Evolutionary conservation across 1,140 invertebrate genomes (phyloP), one percentile per base, ranked within the genome.

Genomic region (Rhyacophila brunnea): DNA sequence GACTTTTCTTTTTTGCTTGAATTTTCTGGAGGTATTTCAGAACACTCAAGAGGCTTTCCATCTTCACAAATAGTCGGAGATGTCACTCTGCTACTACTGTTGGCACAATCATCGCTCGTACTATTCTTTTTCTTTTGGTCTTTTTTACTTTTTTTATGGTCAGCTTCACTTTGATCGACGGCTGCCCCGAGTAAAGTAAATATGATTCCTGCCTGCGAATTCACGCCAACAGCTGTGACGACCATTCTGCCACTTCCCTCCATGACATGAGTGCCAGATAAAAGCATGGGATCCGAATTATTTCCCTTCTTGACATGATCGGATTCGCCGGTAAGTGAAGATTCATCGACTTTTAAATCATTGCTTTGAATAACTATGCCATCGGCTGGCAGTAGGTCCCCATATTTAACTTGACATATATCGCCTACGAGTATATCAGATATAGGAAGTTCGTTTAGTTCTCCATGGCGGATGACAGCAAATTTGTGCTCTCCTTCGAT

Each of bases 151-250:
- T 53, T 58, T 36, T 64, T 57, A 67, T 53, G 72, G 77, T 73
- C 18, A 80, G 81, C 49, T 13, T 61, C 48, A 7, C 42, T 34
- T n/a, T 43, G 32, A 7, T 82, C 88, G 1, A 23, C 14, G 9
- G 64, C 48, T 28, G 60, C 64, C 5, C 64, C 64, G 7, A 91
- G 78, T 0, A 91, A 75, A 18, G 87, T 87, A 71, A 91, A 91
- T 57, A 92, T 92, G 58, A 91, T 91, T 61, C 90, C 90, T 40
- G 89, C 87, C 69, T 92, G 89, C 18, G 89, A 91, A 69, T 90
- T 90, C 50, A 90, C 79, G 57, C 89, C 89, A n/a, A 91, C 90
- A 32, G 89, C 90, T 19, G 86, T 85, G n/a, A 91, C 87, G 47
- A 92, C 66, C 85, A 91, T 90, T 71, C 87, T 88, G 7, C 88